Evolutionary conservation across 1,140 invertebrate species (phyloP).

Genomic region (Pteromalus puparum): DNA sequence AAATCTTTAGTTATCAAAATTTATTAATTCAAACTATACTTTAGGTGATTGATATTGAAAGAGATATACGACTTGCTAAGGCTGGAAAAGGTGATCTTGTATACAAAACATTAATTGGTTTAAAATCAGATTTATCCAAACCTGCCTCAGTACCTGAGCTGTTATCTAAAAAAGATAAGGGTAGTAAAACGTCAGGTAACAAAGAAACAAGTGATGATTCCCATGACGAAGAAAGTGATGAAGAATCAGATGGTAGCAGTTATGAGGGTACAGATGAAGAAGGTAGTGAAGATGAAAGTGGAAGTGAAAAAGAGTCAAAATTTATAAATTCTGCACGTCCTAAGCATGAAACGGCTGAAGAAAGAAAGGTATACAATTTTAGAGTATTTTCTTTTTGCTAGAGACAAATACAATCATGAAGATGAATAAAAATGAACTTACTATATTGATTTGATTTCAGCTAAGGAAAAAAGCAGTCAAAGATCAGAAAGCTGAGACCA

Average conservation of each 20-base stretch:
- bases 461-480: constrained; percentile 90
- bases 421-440: constrained; percentile 21
- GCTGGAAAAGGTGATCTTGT: constrained; percentile 84
- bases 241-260: constrained; percentile 55
- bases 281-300: constrained; percentile 71
- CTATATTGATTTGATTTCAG: constrained; percentile 64
- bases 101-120: constrained; percentile 90
- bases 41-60: constrained; percentile 91
- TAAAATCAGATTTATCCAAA: constrained; percentile 87
- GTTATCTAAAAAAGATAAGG: constrained; percentile 57
- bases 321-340: constrained; percentile 84
- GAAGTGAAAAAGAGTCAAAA: constrained; percentile 76
- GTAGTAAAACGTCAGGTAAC: constrained; percentile 11
- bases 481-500: constrained; percentile 92
- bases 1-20: not conserved
- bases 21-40: not conserved
- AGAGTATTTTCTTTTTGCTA: not conserved
- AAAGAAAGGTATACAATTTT: constrained; percentile 81
- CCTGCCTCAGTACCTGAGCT: constrained; percentile 76
- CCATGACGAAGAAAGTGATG: constrained; percentile 67
- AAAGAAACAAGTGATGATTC: not conserved
- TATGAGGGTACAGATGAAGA: constrained; percentile 71
- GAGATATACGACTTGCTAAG: constrained; percentile 89
- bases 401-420: not conserved
- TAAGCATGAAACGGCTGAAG: constrained; percentile 90